Base-by-base conservation (phyloP, 2,888 invertebrate species). In the Oxytorus armatus region DNA sequence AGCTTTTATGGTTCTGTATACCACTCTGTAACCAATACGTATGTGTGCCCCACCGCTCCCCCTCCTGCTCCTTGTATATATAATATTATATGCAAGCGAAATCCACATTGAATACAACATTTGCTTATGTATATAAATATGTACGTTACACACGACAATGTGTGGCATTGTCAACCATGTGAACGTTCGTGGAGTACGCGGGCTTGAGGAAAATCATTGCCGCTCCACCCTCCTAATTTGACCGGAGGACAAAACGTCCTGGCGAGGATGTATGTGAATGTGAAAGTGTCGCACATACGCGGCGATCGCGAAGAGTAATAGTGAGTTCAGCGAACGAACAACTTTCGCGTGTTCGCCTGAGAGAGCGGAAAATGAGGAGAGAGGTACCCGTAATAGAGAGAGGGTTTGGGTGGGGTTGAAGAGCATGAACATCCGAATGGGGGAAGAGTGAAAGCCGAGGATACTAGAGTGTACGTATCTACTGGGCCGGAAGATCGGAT, bases 401-500 rank as follows among this genome's bases (percentile, higher is more conserved):
- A 57, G 42, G 49, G 77, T 47, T 33, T 53, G 16, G 21, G 7
- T 16, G 10, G 39, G 63, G 14, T 53, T 11, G 66, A 39, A 59
- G 29, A 36, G 53, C 14, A 33, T 8, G 14, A 18, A 33, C 10
- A 47, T 18, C 10, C 36, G 29, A 51, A 63, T 49, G 57, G 44
- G 23, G 21, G 25, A 55, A 44, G 39, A 65, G 49, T 39, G 57
- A 57, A 70, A 77, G 36, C 21, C 11, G 25, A 21, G 49, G 51
- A 21, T 51, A 23, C 21, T 47, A 23, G 14, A 36, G 49, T 70
- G 25, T 68, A 65, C 44, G 65, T 68, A 83, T 63, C 78, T 81
- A 83, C 72, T 84, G 86, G 84, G 53, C 83, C 84, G 88, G 84
- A 86, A 88, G 82, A 77, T 25, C 77, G 85, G 88, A 88, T 88